Evolutionary conservation across 1,140 invertebrate genomes (phyloP).

Genomic region (Sitobion miscanthi): DNA sequence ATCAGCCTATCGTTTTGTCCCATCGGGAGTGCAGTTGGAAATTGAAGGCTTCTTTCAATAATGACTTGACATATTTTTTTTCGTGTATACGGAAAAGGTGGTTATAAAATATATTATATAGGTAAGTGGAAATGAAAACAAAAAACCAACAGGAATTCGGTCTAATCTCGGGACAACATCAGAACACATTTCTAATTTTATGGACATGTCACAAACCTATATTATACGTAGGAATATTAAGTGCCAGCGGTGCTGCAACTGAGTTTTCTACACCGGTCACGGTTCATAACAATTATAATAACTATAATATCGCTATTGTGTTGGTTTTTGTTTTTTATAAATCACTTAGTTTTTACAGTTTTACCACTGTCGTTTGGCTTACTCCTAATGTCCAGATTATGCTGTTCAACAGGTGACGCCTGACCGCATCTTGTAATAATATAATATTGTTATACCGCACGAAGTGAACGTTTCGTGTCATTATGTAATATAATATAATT

Average conservation of each 20-base stretch:
- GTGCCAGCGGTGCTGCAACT: neutral
- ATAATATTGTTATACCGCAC: neutral
- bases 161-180: neutral
- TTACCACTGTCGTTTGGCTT: neutral
- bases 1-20: neutral
- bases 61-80: neutral
- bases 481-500: too few species aligned
- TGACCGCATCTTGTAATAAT: neutral
- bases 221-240: neutral
- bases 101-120: neutral
- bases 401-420: neutral
- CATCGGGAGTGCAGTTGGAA: neutral
- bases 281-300: neutral
- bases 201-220: neutral
- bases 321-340: neutral
- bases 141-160: neutral
- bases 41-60: neutral
- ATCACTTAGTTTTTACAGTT: neutral
- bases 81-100: neutral
- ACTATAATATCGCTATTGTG: neutral
- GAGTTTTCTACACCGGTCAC: neutral
- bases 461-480: neutral
- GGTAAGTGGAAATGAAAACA: neutral
- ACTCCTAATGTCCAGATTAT: neutral
- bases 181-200: conserved; percentile 9